These are phyloP conservation scores for Teleiodes luculella DNA, from an alignment of 2,888 invertebrate species.

Conservation along the genomic window DNA sequence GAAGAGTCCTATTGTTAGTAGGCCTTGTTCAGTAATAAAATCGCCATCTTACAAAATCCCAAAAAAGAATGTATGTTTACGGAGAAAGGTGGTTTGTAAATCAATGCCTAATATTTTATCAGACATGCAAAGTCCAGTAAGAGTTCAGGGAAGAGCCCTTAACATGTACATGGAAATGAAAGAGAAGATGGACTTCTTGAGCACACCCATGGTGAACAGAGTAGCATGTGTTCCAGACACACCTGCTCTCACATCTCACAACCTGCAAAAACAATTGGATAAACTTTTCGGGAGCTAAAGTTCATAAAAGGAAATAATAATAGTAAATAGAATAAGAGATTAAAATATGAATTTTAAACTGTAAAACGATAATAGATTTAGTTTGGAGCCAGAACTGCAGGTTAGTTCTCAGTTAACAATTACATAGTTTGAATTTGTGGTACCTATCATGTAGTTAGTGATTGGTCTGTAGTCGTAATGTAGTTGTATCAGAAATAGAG, in stretches of 20 bases:
- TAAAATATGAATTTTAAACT: neutral
- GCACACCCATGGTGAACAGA: constrained; percentile 50
- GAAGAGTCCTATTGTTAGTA: constrained; percentile 29
- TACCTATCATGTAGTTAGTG: too few relatives aligned
- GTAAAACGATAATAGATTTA: too few relatives aligned
- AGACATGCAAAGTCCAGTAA: constrained; percentile 37
- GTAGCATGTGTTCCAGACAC: constrained; percentile 40
- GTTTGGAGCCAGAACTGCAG: neutral
- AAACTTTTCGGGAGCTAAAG: constrained; percentile 47
- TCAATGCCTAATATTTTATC: constrained; percentile 54
- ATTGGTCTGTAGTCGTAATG: too few relatives aligned
- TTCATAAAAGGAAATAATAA: neutral
- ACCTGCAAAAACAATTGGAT: constrained; percentile 62
- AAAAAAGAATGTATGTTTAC: constrained; percentile 50
- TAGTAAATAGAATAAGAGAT: neutral
- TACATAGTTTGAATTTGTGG: too few relatives aligned
- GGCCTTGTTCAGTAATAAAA: constrained; percentile 49
- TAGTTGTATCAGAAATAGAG: too few relatives aligned
- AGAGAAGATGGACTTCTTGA: constrained; percentile 58
- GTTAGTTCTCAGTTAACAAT: neutral
- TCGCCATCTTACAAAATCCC: constrained; percentile 62
- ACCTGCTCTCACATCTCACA: constrained; percentile 57
- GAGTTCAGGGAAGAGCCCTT: constrained; percentile 44
- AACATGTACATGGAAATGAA: constrained; percentile 66
- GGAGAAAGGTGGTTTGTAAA: constrained; percentile 54